These are phyloP conservation scores for Mesorhabditis spiculigera DNA, from an alignment of 2,888 invertebrate species.

Conservation along the genomic window DNA sequence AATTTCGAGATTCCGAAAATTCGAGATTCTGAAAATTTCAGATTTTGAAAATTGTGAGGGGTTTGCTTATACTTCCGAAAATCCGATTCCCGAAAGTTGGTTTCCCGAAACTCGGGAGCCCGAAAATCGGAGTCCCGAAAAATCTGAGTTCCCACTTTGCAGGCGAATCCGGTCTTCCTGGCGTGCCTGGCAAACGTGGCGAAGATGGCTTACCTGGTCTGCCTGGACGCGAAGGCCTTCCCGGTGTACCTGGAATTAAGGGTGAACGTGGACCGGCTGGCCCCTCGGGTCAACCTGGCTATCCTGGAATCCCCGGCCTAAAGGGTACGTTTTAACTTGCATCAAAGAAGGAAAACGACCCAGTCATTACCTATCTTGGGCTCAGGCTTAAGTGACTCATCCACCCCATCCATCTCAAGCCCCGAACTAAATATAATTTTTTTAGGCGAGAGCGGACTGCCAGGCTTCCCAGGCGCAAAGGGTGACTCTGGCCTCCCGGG, in stretches of 20 bases:
- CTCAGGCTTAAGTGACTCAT: too few relatives aligned
- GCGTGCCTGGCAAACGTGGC: slow-evolving; percentile 67
- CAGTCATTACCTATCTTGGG: too few relatives aligned
- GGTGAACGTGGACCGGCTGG: slow-evolving; percentile 52
- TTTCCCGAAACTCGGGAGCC: too few relatives aligned
- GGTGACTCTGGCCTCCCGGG: slow-evolving; percentile 32
- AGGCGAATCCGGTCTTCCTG: slow-evolving; percentile 48
- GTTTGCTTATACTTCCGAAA: background rate
- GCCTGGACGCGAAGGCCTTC: slow-evolving; percentile 68
- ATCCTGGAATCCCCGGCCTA: slow-evolving; percentile 54
- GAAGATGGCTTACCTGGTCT: slow-evolving; percentile 67
- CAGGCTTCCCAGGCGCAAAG: slow-evolving; percentile 60
- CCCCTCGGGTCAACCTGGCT: slow-evolving; percentile 32
- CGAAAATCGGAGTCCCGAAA: slow-evolving; percentile 14
- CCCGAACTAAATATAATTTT: background rate
- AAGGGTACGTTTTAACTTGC: slow-evolving; percentile 28
- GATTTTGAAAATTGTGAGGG: too few relatives aligned
- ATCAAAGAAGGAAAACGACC: too few relatives aligned
- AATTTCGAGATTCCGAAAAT: too few relatives aligned
- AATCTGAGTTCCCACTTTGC: background rate
- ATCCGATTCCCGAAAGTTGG: slow-evolving; percentile 16
- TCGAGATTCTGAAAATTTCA: too few relatives aligned
- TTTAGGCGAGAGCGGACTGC: slow-evolving; percentile 60
- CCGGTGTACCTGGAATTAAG: slow-evolving; percentile 52
- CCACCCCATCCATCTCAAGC: background rate